phyloP scores from a whole-genome alignment of 2,113 vertebrate genomes.

The Brachyhypopomus occidentalis region DNA sequence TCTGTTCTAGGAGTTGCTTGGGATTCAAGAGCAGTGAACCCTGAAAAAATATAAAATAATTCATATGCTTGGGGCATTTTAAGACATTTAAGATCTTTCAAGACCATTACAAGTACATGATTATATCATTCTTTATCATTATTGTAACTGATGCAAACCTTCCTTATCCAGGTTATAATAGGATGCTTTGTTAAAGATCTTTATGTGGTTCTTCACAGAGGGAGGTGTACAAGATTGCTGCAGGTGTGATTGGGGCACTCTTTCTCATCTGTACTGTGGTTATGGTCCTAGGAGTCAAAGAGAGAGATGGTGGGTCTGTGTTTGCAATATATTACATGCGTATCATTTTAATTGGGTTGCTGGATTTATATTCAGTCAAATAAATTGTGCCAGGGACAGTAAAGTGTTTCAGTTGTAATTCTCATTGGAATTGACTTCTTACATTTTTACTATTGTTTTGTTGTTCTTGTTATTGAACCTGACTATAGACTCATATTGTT shows the following conservation, averaged over 20 bases:
- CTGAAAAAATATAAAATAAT: too few species aligned
- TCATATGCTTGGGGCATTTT: too few species aligned
- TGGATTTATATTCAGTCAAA: not conserved
- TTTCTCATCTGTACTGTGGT: constrained; percentile 84
- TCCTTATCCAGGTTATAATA: too few species aligned
- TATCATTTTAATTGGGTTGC: not conserved
- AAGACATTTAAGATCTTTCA: too few species aligned
- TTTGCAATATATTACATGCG: not conserved
- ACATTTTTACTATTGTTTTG: too few species aligned
- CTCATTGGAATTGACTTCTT: too few species aligned
- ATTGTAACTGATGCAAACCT: too few species aligned
- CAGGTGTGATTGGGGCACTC: constrained; percentile 81
- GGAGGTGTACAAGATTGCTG: constrained; percentile 88
- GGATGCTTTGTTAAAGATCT: too few species aligned
- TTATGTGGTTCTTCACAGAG: constrained; percentile 69
- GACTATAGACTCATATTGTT: too few species aligned
- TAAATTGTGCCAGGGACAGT: not conserved
- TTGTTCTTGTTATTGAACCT: too few species aligned
- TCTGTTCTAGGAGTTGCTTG: not conserved
- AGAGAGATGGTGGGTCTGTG: constrained; percentile 84
- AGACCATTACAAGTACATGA: too few species aligned
- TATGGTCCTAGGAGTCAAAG: constrained; percentile 90
- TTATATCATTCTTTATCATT: too few species aligned
- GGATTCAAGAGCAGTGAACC: not conserved
- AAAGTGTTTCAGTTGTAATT: not conserved